Evolutionary conservation across 2,113 vertebrate species (phyloP), one percentile per base, ranked within the genome.

Genomic region (Clarias gariepinus): DNA sequence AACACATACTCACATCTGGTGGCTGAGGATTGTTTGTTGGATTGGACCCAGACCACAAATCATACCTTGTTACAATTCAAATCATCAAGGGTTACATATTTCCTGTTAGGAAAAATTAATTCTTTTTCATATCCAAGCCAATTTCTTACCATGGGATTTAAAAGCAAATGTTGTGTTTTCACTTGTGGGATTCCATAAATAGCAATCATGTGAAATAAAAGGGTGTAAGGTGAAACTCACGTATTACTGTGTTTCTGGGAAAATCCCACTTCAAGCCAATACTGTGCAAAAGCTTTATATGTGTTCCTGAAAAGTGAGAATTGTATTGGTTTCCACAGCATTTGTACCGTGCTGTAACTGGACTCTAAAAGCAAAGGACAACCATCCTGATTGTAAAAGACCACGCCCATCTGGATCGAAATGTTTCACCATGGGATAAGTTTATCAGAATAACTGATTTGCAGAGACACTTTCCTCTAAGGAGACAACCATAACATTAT

Each of bases 61-160:
- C 28, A 57, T 28, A 55, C 41, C 85, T 85, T 57, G 61, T 23
- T 61, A 53, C 52, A 71, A 12, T 58, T 55, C 30, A 61, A 52
- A 47, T 76, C 36, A 77, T 64, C 12, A 79, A n/a, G 84, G 28
- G 25, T 63, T 63, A 68, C 47, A 68, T 85, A 64, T 80, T 58
- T 41, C 76, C 58, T 63, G 57, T 61, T 80, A 47, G 68, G 60
- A 82, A 63, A 64, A 64, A 64, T 9, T 64, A 0, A 47, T 66
- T 64, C 36, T 66, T 82, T 81, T 82, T 82, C 23, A 66, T 61
- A 82, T 52, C 47, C 2, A 10, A n/a, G 41, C 61, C 60, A 82
- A 52, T 82, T 63, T 81, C 33, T 81, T 23, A 63, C 33, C 58
- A 41, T 10, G 11, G 53, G 57, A 60, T 33, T 60, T 21, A 4